Conservation (phyloP, 2,797 vertebrate species). For the Diplodus sargus region DNA sequence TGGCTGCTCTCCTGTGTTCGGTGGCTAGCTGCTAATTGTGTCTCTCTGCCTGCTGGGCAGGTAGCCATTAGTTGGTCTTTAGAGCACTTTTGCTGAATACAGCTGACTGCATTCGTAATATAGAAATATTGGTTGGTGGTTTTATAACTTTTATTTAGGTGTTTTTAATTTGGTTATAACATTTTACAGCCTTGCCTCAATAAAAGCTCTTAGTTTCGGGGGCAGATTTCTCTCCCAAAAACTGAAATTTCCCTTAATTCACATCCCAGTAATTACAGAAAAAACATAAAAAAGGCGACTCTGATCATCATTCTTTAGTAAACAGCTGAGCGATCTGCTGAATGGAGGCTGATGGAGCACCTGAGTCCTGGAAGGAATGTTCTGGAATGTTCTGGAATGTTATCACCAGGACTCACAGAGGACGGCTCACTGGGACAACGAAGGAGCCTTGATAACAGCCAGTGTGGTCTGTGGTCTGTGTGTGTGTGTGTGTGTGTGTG, state of each 20-base stretch:
- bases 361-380: conserved; percentile 59
- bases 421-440: conserved; percentile 58
- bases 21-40: not conserved
- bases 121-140: not conserved
- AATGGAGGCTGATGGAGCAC: conserved; percentile 20
- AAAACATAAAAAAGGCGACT: not conserved
- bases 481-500: conserved; percentile 33
- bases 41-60: not conserved
- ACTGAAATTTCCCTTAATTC: not conserved
- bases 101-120: not conserved
- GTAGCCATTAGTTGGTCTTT: no score
- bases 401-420: conserved; percentile 53
- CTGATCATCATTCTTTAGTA: not conserved
- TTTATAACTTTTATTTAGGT: not conserved
- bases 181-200: not conserved
- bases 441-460: conserved; percentile 52
- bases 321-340: not conserved
- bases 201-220: not conserved
- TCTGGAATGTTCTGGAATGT: conserved; percentile 70
- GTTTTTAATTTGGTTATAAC: not conserved
- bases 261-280: not conserved
- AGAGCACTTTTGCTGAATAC: not conserved
- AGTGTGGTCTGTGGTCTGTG: conserved; percentile 24
- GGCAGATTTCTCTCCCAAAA: not conserved
- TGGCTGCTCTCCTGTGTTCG: not conserved